Conservation (phyloP, 2,113 vertebrate species). For the Ceyx margarethae region DNA sequence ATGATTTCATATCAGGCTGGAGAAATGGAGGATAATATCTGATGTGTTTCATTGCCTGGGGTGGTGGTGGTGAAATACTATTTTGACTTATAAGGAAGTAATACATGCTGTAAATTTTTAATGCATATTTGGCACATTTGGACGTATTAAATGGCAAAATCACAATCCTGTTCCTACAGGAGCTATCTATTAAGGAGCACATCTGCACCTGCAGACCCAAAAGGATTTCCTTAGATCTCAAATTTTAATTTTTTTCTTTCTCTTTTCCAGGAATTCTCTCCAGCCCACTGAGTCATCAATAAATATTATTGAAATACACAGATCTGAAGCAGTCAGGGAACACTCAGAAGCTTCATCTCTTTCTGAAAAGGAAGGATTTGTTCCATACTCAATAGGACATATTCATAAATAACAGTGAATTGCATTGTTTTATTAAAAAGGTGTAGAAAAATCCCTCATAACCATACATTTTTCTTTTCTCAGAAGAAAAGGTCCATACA, state of each 20-base stretch:
- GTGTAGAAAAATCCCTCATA: neutral
- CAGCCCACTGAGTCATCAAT: neutral
- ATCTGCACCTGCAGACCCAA: neutral
- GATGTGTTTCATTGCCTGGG: neutral
- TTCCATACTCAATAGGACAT: neutral
- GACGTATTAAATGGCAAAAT: neutral
- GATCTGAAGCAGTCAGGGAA: neutral
- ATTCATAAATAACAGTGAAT: neutral
- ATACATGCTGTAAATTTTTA: neutral
- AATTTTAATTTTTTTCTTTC: neutral
- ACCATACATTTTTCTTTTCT: neutral
- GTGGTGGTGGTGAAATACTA: neutral
- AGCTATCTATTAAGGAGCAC: neutral
- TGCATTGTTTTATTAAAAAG: neutral
- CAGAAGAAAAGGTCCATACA: neutral
- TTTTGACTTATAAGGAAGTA: slow-evolving; percentile 1
- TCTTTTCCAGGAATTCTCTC: neutral
- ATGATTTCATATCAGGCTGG: neutral
- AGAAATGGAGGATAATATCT: neutral
- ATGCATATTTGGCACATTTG: neutral
- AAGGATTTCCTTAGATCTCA: neutral
- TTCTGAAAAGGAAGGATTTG: neutral
- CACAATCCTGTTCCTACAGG: neutral
- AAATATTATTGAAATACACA: neutral
- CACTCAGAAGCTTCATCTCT: neutral